Evolutionary conservation across 1,140 invertebrate species (phyloP).

Genomic region (Bombus affinis): DNA sequence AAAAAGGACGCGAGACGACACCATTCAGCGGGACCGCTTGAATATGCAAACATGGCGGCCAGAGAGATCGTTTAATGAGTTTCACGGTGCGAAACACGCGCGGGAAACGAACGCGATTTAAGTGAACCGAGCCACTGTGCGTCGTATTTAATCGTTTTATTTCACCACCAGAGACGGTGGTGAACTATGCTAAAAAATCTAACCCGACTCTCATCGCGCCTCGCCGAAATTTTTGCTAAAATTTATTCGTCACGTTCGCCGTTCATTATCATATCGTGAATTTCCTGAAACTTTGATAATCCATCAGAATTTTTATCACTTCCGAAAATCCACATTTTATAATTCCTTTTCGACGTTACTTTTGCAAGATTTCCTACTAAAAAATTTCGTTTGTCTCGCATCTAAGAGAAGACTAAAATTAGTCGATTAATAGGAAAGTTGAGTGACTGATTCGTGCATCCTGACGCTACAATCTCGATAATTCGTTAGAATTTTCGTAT

Average conservation of each 20-base stretch:
- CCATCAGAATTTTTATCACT: too few relatives aligned
- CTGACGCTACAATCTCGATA: too few relatives aligned
- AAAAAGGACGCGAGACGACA: constrained; percentile 56
- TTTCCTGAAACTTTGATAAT: not conserved
- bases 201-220: not conserved
- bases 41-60: constrained; percentile 57
- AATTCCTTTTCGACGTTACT: too few relatives aligned
- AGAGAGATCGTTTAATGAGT: constrained; percentile 59
- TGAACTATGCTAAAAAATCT: constrained; percentile 7
- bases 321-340: too few relatives aligned
- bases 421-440: too few relatives aligned
- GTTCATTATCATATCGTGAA: not conserved
- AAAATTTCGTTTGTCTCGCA: too few relatives aligned
- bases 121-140: constrained; percentile 48
- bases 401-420: too few relatives aligned
- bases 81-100: constrained; percentile 30
- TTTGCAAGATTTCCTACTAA: too few relatives aligned
- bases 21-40: constrained; percentile 42
- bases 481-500: too few relatives aligned
- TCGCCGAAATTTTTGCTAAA: constrained; percentile 2
- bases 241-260: constrained; percentile 8
- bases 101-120: constrained; percentile 53
- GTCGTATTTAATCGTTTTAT: constrained; percentile 29
- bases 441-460: too few relatives aligned
- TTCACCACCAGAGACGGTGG: not conserved